Evolutionary conservation across 2,113 vertebrate genomes (phyloP), one percentile per base, ranked within the genome.

Genomic region (Addax nasomaculatus): DNA sequence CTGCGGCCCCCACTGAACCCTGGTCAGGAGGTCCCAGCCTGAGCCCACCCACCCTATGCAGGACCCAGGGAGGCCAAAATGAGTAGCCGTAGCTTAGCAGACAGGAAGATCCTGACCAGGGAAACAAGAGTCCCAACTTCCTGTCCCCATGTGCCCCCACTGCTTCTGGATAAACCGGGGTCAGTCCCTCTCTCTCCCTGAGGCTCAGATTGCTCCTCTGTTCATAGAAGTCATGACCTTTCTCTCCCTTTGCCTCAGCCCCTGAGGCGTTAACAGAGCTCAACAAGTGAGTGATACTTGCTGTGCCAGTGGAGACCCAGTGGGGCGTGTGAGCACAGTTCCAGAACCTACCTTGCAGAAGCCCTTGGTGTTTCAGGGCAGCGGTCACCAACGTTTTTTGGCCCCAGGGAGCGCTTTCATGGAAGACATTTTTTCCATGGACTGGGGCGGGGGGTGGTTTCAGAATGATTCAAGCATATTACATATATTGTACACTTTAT

Each of bases 251-350:
- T 67, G 43, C 60, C 55, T 76, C 5, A 3, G n/a, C 29, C 80
- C 10, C n/a, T 1, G 33, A 39, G 33, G 16, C 29, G 11, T 47
- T 43, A 39, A 39, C 21, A 39, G 57, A 79, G 39, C 87, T 60
- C 64, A 55, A 17, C 33, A 3, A 78, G 39, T 2, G 14, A 15
- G 23, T 39, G 47, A 3, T 30, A 2, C 64, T 79, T 79, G 3
- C 27, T 33, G 23, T 33, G 11, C 90, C 79, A 30, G 17, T 27
- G 47, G 17, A 84, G 30, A 70, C 39, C 80, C 21, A 6, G 8
- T 45, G 53, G 53, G 55, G 11, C 2, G 0, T 2, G 2, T 23
- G 36, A 27, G 19, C 3, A 6, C 21, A 29, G 39, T 60, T 36
- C 19, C 7, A 64, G 62, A 9, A 25, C 87, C 93, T 8, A 6